Base-by-base conservation (phyloP, 1,140 invertebrate genomes). In the Homalodisca vitripennis region DNA sequence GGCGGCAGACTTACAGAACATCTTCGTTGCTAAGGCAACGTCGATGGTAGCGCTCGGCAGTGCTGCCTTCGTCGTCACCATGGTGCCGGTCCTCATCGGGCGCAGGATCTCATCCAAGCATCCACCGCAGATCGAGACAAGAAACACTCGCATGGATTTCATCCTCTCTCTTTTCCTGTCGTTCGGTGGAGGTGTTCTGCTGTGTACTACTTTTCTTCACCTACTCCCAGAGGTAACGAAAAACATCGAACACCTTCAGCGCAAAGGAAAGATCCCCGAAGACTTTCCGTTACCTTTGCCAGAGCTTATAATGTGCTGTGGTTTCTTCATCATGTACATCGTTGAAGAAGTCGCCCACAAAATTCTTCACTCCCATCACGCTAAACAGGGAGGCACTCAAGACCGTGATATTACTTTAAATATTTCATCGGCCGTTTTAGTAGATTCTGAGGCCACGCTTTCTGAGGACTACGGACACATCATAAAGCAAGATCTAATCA, bases 171-270 rank as follows among this genome's bases (percentile, higher is more conserved):
- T 72, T 22, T 47, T 96, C 10, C 81, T 94, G 29, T 92, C 91
- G 72, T 93, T 97, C 73, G 94, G 94, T 1, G 95, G 93, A 1
- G 95, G 96, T 0, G 93, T 97, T 1, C 84, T 98, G 14, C 83
- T 98, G 68, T 89, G 90, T 51, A 97, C 95, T 0, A 94, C 92
- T 0, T 94, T 97, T 73, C 81, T 95, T 57, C 95, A 98, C 78
- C 80, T 98, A 65, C 79, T 97, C 32, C 95, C 95, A 0, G 95
- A 98, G 82, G 90, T 95, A 0, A 84, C 86, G 67, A 90, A 92
- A 51, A 69, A 69, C 12, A 64, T 74, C 1, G 73, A 73, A 20
- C n/a, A 31, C 10, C 67, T 75, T 41, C 29, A 41, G 14, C n/a
- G 55, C 17, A 47, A 32, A 1, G 27, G 47, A 0, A 24, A 13